Conservation (phyloP, 2,888 invertebrate genomes). For the Apoderus coryli region DNA sequence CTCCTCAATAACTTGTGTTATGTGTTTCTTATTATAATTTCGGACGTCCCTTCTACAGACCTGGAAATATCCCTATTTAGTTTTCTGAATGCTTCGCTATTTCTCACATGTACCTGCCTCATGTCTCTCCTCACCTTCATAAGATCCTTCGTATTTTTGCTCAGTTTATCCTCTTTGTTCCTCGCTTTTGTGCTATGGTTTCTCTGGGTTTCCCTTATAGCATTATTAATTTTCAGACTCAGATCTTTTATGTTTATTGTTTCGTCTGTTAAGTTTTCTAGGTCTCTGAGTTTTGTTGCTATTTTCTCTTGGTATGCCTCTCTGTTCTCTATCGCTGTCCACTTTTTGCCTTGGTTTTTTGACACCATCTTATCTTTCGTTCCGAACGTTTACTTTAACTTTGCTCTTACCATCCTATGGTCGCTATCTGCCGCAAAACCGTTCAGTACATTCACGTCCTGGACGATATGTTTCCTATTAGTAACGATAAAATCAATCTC, state of each 20-base stretch:
- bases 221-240: not conserved
- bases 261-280: too few species aligned
- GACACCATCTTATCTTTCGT: too few species aligned
- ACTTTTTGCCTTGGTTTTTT: too few species aligned
- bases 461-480: conserved; percentile 6
- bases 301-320: too few species aligned
- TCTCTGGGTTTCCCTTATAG: not conserved
- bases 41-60: not conserved
- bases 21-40: conserved; percentile 1
- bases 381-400: too few species aligned
- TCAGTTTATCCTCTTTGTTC: conserved; percentile 6
- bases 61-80: not conserved
- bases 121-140: conserved; percentile 1
- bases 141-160: conserved; percentile 3
- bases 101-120: not conserved
- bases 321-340: too few species aligned
- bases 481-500: conserved; percentile 7
- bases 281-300: too few species aligned
- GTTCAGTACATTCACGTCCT: conserved; percentile 8
- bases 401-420: conserved; percentile 8
- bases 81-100: not conserved
- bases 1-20: not conserved
- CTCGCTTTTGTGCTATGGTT: not conserved
- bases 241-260: conserved; percentile 2
- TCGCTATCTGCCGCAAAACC: conserved; percentile 7